Evolutionary conservation across 2,797 vertebrate species (phyloP).

Genomic region (Leptoclinus maculatus): DNA sequence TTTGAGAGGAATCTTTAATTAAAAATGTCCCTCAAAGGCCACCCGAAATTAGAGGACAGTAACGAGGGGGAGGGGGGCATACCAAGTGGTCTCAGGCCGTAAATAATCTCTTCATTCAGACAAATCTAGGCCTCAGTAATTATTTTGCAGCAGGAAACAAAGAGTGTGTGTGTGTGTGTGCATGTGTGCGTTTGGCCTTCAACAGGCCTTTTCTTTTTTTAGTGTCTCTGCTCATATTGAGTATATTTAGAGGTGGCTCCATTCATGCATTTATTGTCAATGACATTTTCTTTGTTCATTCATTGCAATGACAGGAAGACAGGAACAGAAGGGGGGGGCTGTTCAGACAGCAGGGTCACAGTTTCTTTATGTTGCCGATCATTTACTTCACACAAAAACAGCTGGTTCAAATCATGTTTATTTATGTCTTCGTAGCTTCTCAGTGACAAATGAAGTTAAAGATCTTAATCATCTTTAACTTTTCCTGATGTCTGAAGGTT

Average conservation of each 20-base stretch:
- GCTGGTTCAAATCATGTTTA: neutral
- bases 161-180: conserved; percentile 21
- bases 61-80: conserved; percentile 58
- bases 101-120: conserved; percentile 83
- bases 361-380: neutral
- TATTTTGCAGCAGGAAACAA: conserved; percentile 64
- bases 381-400: neutral
- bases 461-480: too few relatives aligned
- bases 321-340: neutral
- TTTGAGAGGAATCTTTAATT: conserved; percentile 70
- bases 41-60: conserved; percentile 71
- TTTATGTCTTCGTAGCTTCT: too few relatives aligned
- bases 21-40: conserved; percentile 63
- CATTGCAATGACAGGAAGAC: conserved; percentile 17
- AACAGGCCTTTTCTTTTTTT: conserved; percentile 65
- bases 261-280: conserved; percentile 54
- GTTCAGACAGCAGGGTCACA: neutral
- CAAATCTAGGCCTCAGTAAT: conserved; percentile 81
- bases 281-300: conserved; percentile 50
- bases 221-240: conserved; percentile 49
- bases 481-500: neutral
- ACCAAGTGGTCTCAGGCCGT: conserved; percentile 70
- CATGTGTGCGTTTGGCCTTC: conserved; percentile 28
- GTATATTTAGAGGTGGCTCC: conserved; percentile 63
- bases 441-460: too few relatives aligned